Base-by-base conservation (phyloP, 2,888 invertebrate genomes). In the Acleris cristana region DNA sequence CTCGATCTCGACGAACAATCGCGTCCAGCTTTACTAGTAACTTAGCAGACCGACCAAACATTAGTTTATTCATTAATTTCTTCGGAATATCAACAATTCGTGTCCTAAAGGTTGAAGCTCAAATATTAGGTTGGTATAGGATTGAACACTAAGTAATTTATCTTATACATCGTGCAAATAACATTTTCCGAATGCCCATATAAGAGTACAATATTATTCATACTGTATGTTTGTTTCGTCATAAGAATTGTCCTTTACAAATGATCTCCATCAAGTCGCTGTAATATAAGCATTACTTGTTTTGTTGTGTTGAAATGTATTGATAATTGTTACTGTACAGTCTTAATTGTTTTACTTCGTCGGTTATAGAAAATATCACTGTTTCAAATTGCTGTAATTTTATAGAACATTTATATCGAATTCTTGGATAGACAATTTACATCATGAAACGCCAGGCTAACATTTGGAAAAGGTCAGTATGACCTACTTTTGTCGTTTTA, bases 141-240 rank as follows among this genome's bases (percentile, higher is more conserved):
- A 59, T 65, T 58, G 44, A 61, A 65, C 44, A 51, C 51, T 49
- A 52, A 51, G 21, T 69, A 48, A 44, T 65, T 64, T 61, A 65
- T 68, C 21, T 52, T 56, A 59, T 70, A 61, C 49, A 60, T 64
- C 57, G 40, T 49, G 79, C 83, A 81, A 81, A 76, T 87, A 90
- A 90, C 90, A 90, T 90, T 90, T 89, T 85, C 78, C 89, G 89
- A 87, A 89, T 88, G 91, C 83, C 75, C 76, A 77, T 78, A 73
- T 80, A 55, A 65, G 69, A 87, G 89, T 90, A 90, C 90, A 89
- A 92, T 89, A 87, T 40, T 40, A 40, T 86, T 83, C 81, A 81
- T 80, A 80, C 73, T 79, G 79, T 79, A 77, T 81, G 84, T 89
- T 88, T 82, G 79, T 86, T 85, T 85, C 81, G 86, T 83, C 86